Evolutionary conservation across 2,797 vertebrate genomes (phyloP), one percentile per base, ranked within the genome.

Genomic region (Syngnathus acus): DNA sequence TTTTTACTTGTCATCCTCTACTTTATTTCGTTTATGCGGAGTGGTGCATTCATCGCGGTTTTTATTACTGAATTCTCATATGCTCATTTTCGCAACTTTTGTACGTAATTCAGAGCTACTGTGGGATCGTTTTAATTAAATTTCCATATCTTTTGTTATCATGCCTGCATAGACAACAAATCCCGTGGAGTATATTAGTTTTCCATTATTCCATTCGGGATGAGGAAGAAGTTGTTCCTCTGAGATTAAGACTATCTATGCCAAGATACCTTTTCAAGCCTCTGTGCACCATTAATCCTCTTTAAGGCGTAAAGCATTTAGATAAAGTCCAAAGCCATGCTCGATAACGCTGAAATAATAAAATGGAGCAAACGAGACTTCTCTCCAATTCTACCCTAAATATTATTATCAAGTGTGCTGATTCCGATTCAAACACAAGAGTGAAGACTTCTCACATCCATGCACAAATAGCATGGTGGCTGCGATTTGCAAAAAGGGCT

Each of bases 321-420:
- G 69, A 79, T 82, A 73, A 84, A 80, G 70, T 73, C 68, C 61
- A 54, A 62, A 67, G 68, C 72, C 67, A 74, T 76, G 77, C 73
- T 57, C 66, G 59, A 43, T 70, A 75, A 64, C 54, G 62, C 78
- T 80, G 81, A 82, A 73, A 76, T 82, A 70, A 80, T 42, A 53
- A 66, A 76, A 26, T 66, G 63, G 73, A 68, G 65, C 67, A 67
- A 66, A 70, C 73, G 40, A 66, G 72, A 65, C 39, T 65, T 70
- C 59, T 17, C 62, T 62, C 71, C 54, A 65, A 62, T 67, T 19
- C 14, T 45, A 40, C 55, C 58, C 39, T 59, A 64, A 67, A 14
- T 62, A 54, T 51, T 68, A 62, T 59, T 40, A 62, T 17, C 14
- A 37, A 32, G 26, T 32, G 54, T 37, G 23, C 54, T 50, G 6